phyloP scores from a whole-genome alignment of 1,140 invertebrate species.

The Cataglyphis hispanica region DNA sequence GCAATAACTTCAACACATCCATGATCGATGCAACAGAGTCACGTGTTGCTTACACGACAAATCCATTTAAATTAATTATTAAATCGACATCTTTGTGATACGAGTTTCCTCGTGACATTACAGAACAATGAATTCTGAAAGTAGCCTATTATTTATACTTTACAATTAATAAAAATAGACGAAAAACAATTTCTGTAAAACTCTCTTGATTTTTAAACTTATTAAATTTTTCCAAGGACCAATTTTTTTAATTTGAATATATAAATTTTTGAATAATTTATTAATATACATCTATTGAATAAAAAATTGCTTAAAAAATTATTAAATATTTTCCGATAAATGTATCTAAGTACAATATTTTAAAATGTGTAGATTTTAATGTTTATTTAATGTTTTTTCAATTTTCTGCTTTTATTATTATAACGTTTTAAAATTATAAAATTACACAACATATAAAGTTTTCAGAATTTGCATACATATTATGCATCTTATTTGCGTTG shows the following conservation, averaged over 20 bases:
- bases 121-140: background rate
- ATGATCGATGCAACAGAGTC: conserved; percentile 26
- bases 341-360: background rate
- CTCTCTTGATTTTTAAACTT: background rate
- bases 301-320: background rate
- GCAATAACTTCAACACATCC: conserved; percentile 13
- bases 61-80: conserved; percentile 26
- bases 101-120: background rate
- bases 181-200: background rate
- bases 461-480: conserved; percentile 20
- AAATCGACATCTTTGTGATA: background rate
- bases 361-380: background rate
- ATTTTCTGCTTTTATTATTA: conserved; percentile 8
- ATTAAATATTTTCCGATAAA: background rate
- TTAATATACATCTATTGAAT: background rate
- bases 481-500: conserved; percentile 13
- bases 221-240: background rate
- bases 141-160: background rate
- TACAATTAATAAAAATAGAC: background rate
- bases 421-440: background rate
- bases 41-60: conserved; percentile 35
- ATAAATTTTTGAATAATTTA: background rate
- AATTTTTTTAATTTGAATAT: background rate
- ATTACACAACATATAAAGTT: background rate
- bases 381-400: background rate